Evolutionary conservation across 2,888 invertebrate species (phyloP), one percentile per base, ranked within the genome.

Genomic region (Epicampocera succincta): DNA sequence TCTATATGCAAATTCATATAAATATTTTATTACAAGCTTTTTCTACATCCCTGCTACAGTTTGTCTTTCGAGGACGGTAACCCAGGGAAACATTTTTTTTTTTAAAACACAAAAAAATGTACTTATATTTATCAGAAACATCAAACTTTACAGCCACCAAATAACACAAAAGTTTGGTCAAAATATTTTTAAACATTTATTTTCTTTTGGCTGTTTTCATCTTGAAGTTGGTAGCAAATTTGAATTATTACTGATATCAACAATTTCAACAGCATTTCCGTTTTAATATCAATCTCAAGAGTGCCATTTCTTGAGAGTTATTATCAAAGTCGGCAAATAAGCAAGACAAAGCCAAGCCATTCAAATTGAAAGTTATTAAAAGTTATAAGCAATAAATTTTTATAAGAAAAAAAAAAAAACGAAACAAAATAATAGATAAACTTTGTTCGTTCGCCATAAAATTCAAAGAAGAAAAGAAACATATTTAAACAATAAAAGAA

Each of bases 31-130:
- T 33, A n/a, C 40, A 15, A 60, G 52, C 40, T 66, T 60, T 38
- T 11, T 17, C 25, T 13, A 54, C 56, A 60, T 9, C 33, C 8
- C 21, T 29, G 8, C 29, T 4, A 6, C 13, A 15, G 11, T 25
- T 21, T 33, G 2, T 13, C 21, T 11, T 19, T 19, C 40, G 19
- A 42, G 21, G 38, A 1, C 40, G 9, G 65, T 75, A 60, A 74
- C 82, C 65, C 69, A 21, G 78, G 82, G 77, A 78, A 82, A 82
- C 82, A 74, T 77, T 74, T 77, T 33, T 9, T n/a, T n/a, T n/a
- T n/a, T n/a, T n/a, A n/a, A n/a, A n/a, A n/a, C n/a, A n/a, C 25
- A 25, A 52, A 63, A 72, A 73, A 58, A 69, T 15, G n/a, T 40
- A 19, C 8, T 33, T 8, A 1, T 33, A 33, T 33, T 33, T 33